phyloP scores from a whole-genome alignment of 2,888 invertebrate genomes.

The Seira sanloemensis region DNA sequence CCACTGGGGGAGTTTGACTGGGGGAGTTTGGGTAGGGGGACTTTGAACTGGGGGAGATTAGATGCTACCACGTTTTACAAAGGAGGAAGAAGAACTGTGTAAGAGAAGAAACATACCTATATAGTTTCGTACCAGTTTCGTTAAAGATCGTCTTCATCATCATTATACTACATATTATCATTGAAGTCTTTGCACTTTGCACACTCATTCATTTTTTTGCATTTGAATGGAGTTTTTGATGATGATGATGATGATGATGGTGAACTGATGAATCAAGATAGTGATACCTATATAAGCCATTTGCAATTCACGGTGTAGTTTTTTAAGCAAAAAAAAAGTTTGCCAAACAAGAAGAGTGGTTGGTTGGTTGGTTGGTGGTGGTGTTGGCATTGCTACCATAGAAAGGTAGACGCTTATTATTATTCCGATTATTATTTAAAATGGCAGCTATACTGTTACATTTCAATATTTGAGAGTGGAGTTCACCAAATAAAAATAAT shows the following conservation, averaged over 20 bases:
- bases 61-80: slow-evolving; percentile 22
- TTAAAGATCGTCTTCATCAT: slow-evolving; percentile 48
- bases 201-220: slow-evolving; percentile 23
- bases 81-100: slow-evolving; percentile 43
- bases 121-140: slow-evolving; percentile 24
- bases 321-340: neutral
- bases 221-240: neutral
- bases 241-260: neutral
- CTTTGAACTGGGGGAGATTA: neutral
- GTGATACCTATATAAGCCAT: neutral
- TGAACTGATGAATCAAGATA: neutral
- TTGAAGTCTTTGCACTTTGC: slow-evolving; percentile 18
- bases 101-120: slow-evolving; percentile 35
- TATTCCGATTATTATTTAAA: neutral
- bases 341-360: neutral
- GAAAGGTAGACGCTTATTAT: neutral
- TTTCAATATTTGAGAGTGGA: neutral
- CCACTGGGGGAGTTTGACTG: too few species aligned
- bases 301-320: neutral
- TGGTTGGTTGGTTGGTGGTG: neutral
- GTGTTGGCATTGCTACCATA: neutral
- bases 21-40: too few species aligned
- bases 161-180: slow-evolving; percentile 11
- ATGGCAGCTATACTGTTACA: slow-evolving; percentile 6
- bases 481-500: neutral